phyloP scores from a whole-genome alignment of 1,140 invertebrate genomes.

The Linepithema humile region DNA sequence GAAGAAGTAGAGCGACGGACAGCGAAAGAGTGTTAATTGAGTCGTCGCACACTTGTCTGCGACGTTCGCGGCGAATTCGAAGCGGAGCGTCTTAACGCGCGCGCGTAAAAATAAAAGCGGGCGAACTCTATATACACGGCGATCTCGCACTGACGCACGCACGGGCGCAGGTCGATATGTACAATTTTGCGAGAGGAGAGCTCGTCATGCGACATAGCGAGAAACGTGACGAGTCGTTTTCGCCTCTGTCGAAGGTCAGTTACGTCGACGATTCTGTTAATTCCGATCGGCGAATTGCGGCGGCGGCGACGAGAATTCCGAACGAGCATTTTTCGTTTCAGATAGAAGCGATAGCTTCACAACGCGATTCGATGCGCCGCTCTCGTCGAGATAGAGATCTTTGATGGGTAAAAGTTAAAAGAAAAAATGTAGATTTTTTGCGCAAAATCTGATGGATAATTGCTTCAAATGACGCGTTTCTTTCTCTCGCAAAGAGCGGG shows the following conservation, averaged over 20 bases:
- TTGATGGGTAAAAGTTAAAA: neutral
- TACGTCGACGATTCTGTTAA: neutral
- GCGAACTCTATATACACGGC: neutral
- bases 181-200: slow-evolving; percentile 22
- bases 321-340: neutral
- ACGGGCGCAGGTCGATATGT: slow-evolving; percentile 30
- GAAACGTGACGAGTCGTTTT: slow-evolving; percentile 8
- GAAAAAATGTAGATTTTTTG: neutral
- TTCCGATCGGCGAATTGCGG: neutral
- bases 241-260: slow-evolving; percentile 12
- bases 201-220: slow-evolving; percentile 26
- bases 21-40: slow-evolving; percentile 51
- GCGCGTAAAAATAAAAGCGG: slow-evolving; percentile 47
- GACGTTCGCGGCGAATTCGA: neutral
- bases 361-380: neutral
- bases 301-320: neutral
- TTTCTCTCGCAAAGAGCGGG: neutral
- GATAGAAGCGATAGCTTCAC: neutral
- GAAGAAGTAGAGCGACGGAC: neutral
- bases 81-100: neutral
- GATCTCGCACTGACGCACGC: slow-evolving; percentile 17
- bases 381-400: neutral
- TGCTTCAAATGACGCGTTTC: neutral
- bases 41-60: slow-evolving; percentile 5
- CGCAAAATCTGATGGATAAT: neutral